Evolutionary conservation across 2,888 invertebrate species (phyloP).

Genomic region (Pterostichus niger): DNA sequence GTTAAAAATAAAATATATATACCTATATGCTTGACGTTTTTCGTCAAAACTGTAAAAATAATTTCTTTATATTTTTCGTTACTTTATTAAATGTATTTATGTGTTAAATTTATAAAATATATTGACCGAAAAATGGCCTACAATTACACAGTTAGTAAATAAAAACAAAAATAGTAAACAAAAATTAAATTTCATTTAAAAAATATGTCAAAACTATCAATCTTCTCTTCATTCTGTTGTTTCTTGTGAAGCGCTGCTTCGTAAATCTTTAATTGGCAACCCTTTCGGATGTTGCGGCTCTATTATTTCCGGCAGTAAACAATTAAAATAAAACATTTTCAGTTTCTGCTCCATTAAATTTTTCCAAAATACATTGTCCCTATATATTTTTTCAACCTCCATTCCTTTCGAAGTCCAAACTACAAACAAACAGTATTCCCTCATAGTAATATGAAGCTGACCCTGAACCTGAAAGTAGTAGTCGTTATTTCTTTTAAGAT

Average conservation of each 20-base stretch:
- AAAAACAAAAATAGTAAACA: too few relatives aligned
- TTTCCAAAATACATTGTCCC: slow-evolving; percentile 18
- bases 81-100: too few relatives aligned
- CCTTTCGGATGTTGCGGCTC: not conserved
- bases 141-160: too few relatives aligned
- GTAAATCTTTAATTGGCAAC: slow-evolving; percentile 18
- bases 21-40: too few relatives aligned
- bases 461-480: slow-evolving; percentile 66
- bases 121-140: too few relatives aligned
- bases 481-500: slow-evolving; percentile 58
- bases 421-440: slow-evolving; percentile 59
- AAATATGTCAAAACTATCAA: too few relatives aligned
- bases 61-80: too few relatives aligned
- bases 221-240: too few relatives aligned
- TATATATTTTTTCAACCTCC: not conserved
- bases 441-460: slow-evolving; percentile 56
- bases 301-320: slow-evolving; percentile 8
- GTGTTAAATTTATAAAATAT: too few relatives aligned
- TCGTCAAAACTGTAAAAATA: too few relatives aligned
- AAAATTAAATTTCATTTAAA: too few relatives aligned
- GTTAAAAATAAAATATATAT: too few relatives aligned
- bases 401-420: not conserved
- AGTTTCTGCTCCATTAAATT: not conserved
- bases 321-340: slow-evolving; percentile 13
- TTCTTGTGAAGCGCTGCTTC: not conserved